Conservation (phyloP, 35 echinoderm and acorn worm genomes). For the Heliocidaris erythrogramma region DNA sequence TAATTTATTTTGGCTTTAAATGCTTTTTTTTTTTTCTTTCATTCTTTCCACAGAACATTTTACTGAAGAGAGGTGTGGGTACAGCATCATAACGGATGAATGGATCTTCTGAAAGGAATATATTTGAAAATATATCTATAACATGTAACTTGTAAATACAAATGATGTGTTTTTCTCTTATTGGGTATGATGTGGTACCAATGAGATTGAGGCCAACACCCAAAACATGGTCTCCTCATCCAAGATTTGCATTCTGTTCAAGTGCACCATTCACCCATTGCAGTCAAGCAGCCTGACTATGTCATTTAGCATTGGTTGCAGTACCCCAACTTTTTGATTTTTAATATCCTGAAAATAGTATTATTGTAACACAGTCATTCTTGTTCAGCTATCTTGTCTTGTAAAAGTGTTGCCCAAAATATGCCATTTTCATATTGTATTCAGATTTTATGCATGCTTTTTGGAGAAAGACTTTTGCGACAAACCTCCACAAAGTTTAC, state of each 20-base stretch:
- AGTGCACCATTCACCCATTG: not conserved
- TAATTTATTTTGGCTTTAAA: not conserved
- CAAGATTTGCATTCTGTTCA: not conserved
- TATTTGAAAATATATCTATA: not conserved
- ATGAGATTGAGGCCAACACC: not conserved
- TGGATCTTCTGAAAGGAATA: not conserved
- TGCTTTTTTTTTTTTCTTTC: not conserved
- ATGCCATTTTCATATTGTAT: not conserved
- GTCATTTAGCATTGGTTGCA: not conserved
- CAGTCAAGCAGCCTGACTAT: not conserved
- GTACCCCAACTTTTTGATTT: not conserved
- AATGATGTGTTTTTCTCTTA: too few relatives aligned
- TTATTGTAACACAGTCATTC: too few relatives aligned
- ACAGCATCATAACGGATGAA: slow-evolving; percentile 21
- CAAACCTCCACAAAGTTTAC: too few relatives aligned
- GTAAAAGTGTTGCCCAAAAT: not conserved
- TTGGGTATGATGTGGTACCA: not conserved
- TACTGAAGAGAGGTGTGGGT: slow-evolving; percentile 33
- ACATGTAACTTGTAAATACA: not conserved
- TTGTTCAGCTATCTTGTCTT: too few relatives aligned
- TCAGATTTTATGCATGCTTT: not conserved
- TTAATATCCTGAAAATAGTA: not conserved
- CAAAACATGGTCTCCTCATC: not conserved
- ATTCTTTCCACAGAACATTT: slow-evolving; percentile 34
- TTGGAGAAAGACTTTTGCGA: not conserved